Evolutionary conservation across 2,113 vertebrate genomes (phyloP), one percentile per base, ranked within the genome.

Genomic region (Lontra canadensis): DNA sequence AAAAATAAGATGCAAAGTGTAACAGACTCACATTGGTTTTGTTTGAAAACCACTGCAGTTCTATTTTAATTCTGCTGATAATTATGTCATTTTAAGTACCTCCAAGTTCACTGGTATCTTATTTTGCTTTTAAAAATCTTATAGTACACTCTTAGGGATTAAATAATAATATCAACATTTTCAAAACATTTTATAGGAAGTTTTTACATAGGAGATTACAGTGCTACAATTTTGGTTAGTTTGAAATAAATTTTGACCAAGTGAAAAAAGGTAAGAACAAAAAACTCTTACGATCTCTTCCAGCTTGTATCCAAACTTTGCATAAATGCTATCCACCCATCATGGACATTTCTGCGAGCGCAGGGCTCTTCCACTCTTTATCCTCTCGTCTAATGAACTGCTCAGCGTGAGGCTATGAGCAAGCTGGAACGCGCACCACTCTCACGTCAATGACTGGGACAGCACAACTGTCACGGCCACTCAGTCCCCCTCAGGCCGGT

Each of bases 121-220:
- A 82, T 39, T 88, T 88, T 94, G 82, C 49, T 95, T 83, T 91
- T 39, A 31, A 49, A 92, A 94, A 65, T 65, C 5, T 18, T 71
- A 67, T 13, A 92, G 34, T 42, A 11, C 71, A 55, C 34, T 84
- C 17, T 42, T 67, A 74, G n/a, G 21, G 5, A 47, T 79, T 78
- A 88, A n/a, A 17, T 44, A 81, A 94, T 26, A 59, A 49, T n/a
- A 63, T 78, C 73, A 29, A 29, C 21, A 44, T 39, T 83, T 87
- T 74, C 39, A 67, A 39, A 49, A 88, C 49, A 21, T 59, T 93
- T 89, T 92, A 67, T 29, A 92, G 52, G 15, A 86, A 82, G 20
- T 83, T 90, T 26, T 59, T 65, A 79, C 44, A 63, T 52, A 42
- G 69, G 42, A 96, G 85, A 82, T 3, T 89, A 20, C 12, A 83